These are phyloP conservation scores for Drosophila bocqueti DNA, from an alignment of 1,140 invertebrate genomes.

Conservation along the genomic window DNA sequence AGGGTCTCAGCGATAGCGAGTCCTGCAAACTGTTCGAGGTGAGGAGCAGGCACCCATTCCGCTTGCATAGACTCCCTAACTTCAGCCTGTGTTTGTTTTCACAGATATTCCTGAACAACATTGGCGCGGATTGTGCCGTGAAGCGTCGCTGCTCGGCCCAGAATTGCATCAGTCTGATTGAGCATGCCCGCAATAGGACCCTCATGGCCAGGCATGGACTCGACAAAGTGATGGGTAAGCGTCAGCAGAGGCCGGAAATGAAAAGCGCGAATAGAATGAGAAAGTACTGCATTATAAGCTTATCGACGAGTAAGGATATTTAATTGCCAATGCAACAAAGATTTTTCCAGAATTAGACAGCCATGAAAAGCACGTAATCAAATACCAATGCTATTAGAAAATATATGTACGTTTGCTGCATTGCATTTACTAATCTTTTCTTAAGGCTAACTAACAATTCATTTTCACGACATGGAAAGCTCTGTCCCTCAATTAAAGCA, in stretches of 20 bases:
- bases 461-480: neutral
- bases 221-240: constrained; percentile 81
- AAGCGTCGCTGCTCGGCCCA: constrained; percentile 83
- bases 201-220: constrained; percentile 78
- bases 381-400: neutral
- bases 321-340: neutral
- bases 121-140: constrained; percentile 74
- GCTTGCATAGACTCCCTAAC: constrained; percentile 2
- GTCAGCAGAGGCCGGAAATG: constrained; percentile 54
- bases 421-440: neutral
- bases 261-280: constrained; percentile 22
- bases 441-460: too few species aligned
- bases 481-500: neutral
- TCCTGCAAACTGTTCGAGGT: constrained; percentile 85
- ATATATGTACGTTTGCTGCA: neutral
- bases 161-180: constrained; percentile 83
- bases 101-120: constrained; percentile 71
- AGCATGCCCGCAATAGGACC: constrained; percentile 77
- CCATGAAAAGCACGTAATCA: neutral
- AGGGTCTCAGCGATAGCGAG: constrained; percentile 91
- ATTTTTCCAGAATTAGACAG: neutral
- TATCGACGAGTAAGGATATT: too few species aligned
- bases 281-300: neutral
- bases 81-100: constrained; percentile 10
- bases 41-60: constrained; percentile 76